Evolutionary conservation across 1,140 invertebrate species (phyloP).

Genomic region (Lasioglossum albipes): DNA sequence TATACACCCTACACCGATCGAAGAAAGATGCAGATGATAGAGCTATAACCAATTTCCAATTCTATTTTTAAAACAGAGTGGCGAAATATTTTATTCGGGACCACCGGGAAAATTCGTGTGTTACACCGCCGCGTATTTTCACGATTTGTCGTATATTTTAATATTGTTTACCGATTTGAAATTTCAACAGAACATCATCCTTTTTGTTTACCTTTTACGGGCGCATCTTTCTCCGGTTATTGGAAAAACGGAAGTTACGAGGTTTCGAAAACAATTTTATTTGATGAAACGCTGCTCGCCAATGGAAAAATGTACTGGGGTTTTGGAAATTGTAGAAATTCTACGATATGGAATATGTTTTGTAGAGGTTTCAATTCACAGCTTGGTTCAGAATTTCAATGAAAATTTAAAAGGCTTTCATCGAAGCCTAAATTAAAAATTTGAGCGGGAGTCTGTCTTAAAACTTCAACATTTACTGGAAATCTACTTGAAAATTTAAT

Average conservation of each 20-base stretch:
- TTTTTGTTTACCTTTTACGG: background rate
- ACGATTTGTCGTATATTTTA: background rate
- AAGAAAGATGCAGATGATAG: background rate
- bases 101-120: background rate
- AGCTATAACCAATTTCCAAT: background rate
- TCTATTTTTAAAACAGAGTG: background rate
- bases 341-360: too few relatives aligned
- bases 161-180: background rate
- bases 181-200: background rate
- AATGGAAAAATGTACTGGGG: too few relatives aligned
- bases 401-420: too few relatives aligned
- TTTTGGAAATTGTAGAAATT: too few relatives aligned
- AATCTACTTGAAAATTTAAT: too few relatives aligned
- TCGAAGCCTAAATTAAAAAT: too few relatives aligned
- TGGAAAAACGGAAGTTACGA: background rate
- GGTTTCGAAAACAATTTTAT: background rate
- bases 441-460: too few relatives aligned
- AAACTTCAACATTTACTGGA: too few relatives aligned
- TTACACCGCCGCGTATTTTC: background rate
- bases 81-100: background rate
- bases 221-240: background rate
- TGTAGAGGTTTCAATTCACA: too few relatives aligned
- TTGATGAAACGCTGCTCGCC: background rate
- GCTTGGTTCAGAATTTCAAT: too few relatives aligned
- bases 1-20: too few relatives aligned